A percentile compares a stretch with the other conserved stretches of the same genome.
Conservation (phyloP, 2,888 invertebrate species). For the Eucera pruinosa region DNA sequence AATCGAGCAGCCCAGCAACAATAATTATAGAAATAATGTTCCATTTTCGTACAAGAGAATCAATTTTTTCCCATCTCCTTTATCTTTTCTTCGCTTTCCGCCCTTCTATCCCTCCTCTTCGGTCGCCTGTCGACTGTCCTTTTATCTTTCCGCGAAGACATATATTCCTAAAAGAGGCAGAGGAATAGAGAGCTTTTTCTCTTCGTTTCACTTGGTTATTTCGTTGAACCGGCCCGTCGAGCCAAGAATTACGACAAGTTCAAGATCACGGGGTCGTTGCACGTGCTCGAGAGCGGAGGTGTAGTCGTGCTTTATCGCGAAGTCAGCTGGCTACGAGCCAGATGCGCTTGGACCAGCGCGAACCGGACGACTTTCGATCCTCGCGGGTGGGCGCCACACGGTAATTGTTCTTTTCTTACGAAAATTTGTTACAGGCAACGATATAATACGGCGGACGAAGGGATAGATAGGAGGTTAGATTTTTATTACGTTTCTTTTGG, state of each 20-base stretch:
- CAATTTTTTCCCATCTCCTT: no score
- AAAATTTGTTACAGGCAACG: neutral
- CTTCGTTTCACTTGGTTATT: slow-evolving; percentile 68
- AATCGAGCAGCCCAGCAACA: no score
- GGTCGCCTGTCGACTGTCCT: no score
- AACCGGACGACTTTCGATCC: slow-evolving; percentile 24
- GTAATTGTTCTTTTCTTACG: slow-evolving; percentile 13
- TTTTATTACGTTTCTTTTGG: neutral
- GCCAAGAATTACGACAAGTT: slow-evolving; percentile 53
- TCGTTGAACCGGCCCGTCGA: slow-evolving; percentile 68
- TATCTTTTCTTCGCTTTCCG: no score
- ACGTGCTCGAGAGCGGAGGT: slow-evolving; percentile 45
- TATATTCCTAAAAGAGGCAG: no score
- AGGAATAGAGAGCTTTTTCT: neutral
- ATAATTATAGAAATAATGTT: no score
- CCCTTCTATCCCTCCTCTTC: no score
- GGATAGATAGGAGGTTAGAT: neutral
- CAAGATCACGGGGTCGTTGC: slow-evolving; percentile 60
- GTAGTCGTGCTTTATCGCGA: slow-evolving; percentile 47
- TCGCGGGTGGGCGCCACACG: slow-evolving; percentile 9
- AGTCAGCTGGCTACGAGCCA: slow-evolving; percentile 66
- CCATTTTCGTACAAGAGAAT: no score
- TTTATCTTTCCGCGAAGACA: no score
- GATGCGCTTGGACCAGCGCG: slow-evolving; percentile 26
- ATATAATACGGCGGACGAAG: neutral